Evolutionary conservation across 92 coral and sea anemone genomes (phyloP), one percentile per base, ranked within the genome.

Genomic region (Meandrina meandrites): DNA sequence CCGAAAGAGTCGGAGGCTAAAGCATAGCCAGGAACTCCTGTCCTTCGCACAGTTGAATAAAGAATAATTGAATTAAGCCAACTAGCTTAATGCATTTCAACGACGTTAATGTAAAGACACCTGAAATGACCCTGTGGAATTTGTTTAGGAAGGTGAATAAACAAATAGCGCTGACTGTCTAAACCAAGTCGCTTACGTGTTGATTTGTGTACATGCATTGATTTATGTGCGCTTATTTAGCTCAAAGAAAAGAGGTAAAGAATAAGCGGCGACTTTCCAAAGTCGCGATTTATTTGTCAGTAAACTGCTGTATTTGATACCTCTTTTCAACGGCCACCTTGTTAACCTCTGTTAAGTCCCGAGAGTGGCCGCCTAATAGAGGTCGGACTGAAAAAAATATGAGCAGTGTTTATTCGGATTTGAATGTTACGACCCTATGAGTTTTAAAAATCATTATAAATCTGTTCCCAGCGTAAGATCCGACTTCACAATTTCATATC

Each of bases 101-200:
- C 28, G 17, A 48, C 22, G 78, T 4, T 47, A 68, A 68, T 30
- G 18, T 28, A 2, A 5, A 19, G 78, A 70, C 86, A 82, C 78
- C 86, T 82, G 86, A 69, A 47, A 82, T 51, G 69, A 82, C 86
- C 32, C 18, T 16, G 6, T 31, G n/a, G 47, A 28, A 53, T 21
- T 50, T 69, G 77, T 82, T 82, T 69, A 21, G 48, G 22, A 31
- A 82, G 78, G 78, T 82, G 86, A 18, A 42, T 82, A 82, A 69
- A 82, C 78, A 47, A n/a, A 70, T 82, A 18, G 50, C 22, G 62
- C 53, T 70, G 42, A 32, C 35, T 48, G 78, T 10, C 78, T 45
- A 82, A 69, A 68, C 35, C n/a, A 40, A 66, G 47, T n/a, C 16
- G 62, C 67, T 17, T 18, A 21, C 19, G 86, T 50, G 66, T 48